Evolutionary conservation across 2,797 vertebrate genomes (phyloP).

Genomic region (Esox lucius): DNA sequence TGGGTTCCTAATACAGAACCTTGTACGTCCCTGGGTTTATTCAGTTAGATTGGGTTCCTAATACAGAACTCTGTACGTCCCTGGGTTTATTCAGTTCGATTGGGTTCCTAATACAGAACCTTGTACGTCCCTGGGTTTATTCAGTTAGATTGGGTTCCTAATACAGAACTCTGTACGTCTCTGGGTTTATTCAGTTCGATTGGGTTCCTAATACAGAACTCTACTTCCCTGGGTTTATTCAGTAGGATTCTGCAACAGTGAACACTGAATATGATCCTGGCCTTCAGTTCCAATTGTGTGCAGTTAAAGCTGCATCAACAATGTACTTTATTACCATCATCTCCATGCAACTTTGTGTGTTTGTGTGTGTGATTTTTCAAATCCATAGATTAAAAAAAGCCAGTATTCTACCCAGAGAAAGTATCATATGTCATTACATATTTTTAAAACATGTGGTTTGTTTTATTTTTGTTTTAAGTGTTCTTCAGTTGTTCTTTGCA

Average conservation of each 20-base stretch:
- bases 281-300: neutral
- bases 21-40: too few relatives aligned
- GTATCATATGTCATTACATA: constrained; percentile 11
- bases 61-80: neutral
- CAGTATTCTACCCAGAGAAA: constrained; percentile 3
- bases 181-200: too few relatives aligned
- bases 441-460: constrained; percentile 1
- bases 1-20: too few relatives aligned
- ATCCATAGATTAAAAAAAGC: neutral
- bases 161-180: too few relatives aligned
- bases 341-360: constrained; percentile 18
- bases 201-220: constrained; percentile 4
- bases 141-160: too few relatives aligned
- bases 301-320: constrained; percentile 17
- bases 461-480: constrained; percentile 40
- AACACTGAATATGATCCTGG: neutral
- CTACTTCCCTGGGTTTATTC: too few relatives aligned
- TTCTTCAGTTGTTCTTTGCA: constrained; percentile 15
- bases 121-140: too few relatives aligned
- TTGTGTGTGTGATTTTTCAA: constrained; percentile 2
- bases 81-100: too few relatives aligned
- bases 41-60: constrained; percentile 1
- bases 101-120: constrained; percentile 1
- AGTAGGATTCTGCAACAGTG: too few relatives aligned
- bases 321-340: constrained; percentile 29